Conservation (phyloP, 1,140 invertebrate genomes). For the Papilio polyxenes region DNA sequence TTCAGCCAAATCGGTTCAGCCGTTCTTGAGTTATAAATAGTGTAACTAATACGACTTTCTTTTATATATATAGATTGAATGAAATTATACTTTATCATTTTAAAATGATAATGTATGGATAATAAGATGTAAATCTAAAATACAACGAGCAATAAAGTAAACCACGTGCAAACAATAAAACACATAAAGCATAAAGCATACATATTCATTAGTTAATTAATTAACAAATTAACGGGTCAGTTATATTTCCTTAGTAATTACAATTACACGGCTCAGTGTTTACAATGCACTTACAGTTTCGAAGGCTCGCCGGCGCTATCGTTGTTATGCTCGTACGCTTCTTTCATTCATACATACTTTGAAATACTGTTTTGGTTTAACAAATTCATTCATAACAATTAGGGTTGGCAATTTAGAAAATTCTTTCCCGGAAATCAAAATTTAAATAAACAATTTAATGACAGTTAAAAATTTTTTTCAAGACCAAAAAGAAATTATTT, state of each 20-base stretch:
- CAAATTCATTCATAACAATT: constrained; percentile 19
- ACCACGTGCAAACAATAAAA: neutral
- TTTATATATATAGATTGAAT: too few species aligned
- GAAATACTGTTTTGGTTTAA: constrained; percentile 11
- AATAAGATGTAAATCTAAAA: neutral
- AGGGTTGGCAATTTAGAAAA: neutral
- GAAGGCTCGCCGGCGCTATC: neutral
- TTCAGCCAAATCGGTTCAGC: too few species aligned
- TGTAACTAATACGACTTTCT: too few species aligned
- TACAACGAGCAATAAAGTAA: neutral
- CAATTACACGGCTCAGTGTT: constrained; percentile 16
- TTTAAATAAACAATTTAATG: too few species aligned
- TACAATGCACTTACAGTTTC: constrained; percentile 30
- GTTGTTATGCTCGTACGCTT: neutral
- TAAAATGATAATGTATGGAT: too few species aligned
- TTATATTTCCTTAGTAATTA: neutral
- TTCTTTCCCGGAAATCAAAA: too few species aligned
- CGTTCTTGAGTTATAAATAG: too few species aligned
- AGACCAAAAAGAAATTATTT: too few species aligned
- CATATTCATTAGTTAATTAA: constrained; percentile 10
- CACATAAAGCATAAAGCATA: neutral
- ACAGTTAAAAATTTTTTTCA: too few species aligned
- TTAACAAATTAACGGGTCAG: constrained; percentile 2
- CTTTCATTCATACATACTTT: constrained; percentile 27
- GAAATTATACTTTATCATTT: too few species aligned